A percentile compares a stretch with the other conserved stretches of the same genome.
phyloP scores from a whole-genome alignment of 1,140 invertebrate species.

The Amyelois transitella region DNA sequence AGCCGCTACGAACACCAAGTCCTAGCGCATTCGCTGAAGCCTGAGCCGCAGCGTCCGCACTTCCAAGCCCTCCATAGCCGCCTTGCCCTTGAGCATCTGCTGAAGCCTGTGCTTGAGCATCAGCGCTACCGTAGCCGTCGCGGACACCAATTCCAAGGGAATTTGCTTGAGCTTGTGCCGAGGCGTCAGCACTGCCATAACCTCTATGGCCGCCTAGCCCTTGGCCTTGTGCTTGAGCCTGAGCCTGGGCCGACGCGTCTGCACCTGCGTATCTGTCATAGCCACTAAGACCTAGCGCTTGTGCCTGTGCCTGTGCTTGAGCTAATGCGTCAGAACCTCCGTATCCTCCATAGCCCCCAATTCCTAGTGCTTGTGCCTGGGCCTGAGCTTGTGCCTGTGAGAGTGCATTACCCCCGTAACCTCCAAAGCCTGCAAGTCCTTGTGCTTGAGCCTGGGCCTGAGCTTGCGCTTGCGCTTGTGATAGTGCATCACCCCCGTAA shows the following conservation, averaged over 20 bases:
- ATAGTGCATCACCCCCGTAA: too few species aligned
- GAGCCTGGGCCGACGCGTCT: background rate
- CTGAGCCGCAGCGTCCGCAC: background rate
- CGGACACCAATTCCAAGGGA: too few species aligned
- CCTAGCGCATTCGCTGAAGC: background rate
- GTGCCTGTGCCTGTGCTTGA: constrained; percentile 5
- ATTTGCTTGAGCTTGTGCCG: constrained; percentile 1
- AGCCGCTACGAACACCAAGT: too few species aligned
- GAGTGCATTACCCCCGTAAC: constrained; percentile 1
- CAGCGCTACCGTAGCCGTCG: background rate
- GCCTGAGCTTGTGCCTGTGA: constrained; percentile 13
- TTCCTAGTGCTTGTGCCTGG: background rate
- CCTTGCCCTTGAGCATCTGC: constrained; percentile 6
- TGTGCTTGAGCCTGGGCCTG: constrained; percentile 16
- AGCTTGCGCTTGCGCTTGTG: constrained; percentile 11
- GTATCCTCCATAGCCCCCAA: background rate
- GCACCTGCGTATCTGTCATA: background rate
- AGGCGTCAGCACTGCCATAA: background rate
- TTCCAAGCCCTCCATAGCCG: background rate
- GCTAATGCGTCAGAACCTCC: constrained; percentile 7
- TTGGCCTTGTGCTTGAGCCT: constrained; percentile 1
- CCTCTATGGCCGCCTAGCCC: background rate
- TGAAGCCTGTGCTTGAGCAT: constrained; percentile 41
- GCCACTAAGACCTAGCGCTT: background rate
- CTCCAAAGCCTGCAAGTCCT: background rate